Evolutionary conservation across 2,888 invertebrate genomes (phyloP), one percentile per base, ranked within the genome.

Genomic region (Callosobruchus maculatus): DNA sequence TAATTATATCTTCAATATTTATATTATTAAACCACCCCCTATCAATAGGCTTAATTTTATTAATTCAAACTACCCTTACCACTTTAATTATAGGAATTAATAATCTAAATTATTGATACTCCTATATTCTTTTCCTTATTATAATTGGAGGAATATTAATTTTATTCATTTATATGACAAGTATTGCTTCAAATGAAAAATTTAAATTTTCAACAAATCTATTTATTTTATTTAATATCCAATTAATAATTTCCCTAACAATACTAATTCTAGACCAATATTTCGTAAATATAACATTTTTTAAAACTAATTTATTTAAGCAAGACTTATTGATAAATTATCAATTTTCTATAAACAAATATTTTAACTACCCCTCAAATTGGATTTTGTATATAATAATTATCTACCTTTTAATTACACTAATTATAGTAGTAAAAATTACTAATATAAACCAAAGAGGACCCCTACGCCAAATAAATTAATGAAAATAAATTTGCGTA

Each of bases 81-180:
- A 87, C 88, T 76, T 75, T 90, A 84, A 81, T 89, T 69, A 83
- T 88, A 77, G 88, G 90, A n/a, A 71, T 82, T 88, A 84, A 78
- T 90, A 83, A 86, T 87, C 79, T 85, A 87, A 88, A 87, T 74
- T 90, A 89, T 81, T 91, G 90, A 90, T 91, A 89, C 82, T 90
- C 90, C 0, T 91, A 91, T 86, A 90, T 91, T 84, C 81, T 91
- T 88, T 90, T 91, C 83, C 82, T 92, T 87, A 88, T 90, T 81
- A 90, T 92, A 85, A 82, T 92, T 84, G 91, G 92, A 20, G 91
- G 92, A 20, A 86, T 92, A 88, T 80, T 92, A 88, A 89, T 92
- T 9, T 80, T 92, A 87, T 92, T 85, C 92, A 92, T 85, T 85
- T 92, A 92, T 85, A 89, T 92, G 1, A 89, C 90, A 74, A 91